Base-by-base conservation (phyloP, 2,888 invertebrate genomes). In the Halictus ligatus region DNA sequence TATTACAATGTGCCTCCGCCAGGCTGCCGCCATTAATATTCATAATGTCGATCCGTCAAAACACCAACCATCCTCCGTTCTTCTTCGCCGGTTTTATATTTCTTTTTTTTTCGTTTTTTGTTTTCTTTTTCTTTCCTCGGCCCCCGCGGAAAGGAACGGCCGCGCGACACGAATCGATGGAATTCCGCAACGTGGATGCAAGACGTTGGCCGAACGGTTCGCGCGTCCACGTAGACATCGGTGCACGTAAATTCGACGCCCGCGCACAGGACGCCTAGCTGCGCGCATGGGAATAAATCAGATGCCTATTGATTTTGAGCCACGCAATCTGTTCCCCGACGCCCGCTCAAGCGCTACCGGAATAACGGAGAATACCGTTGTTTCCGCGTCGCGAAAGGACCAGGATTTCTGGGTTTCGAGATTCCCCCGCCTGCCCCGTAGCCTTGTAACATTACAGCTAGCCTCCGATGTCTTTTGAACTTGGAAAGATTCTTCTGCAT, bases 261-360 rank as follows among this genome's bases (percentile, higher is more conserved):
- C 72, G 75, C 89, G 86, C 75, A 74, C 79, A 58, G 81, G 46
- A 80, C 77, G 76, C 60, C 74, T 78, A 43, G 72, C 71, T 81
- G 81, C 89, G 89, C 89, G 89, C 89, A 88, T 84, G 90, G 90
- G 89, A 91, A 91, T 92, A 92, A 92, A 92, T 91, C 91, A 91
- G 90, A 88, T 85, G 89, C 82, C 89, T 92, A 92, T 92, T 92
- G 92, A 92, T 92, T 90, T 92, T 89, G 90, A 89, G 86, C 92
- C 83, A 84, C 88, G 88, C 91, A 92, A 92, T 91, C 91, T 91
- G 89, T 89, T 89, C 87, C 89, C 79, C 83, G 84, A 71, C 71
- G 76, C 78, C 72, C 50, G 79, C 54, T 76, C 58, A 40, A 75
- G 73, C 75, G 60, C 25, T 72, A 73, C 58, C 71, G 74, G 88